Base-by-base conservation (phyloP, 2,888 invertebrate species). In the Kryphioiulus occultus region DNA sequence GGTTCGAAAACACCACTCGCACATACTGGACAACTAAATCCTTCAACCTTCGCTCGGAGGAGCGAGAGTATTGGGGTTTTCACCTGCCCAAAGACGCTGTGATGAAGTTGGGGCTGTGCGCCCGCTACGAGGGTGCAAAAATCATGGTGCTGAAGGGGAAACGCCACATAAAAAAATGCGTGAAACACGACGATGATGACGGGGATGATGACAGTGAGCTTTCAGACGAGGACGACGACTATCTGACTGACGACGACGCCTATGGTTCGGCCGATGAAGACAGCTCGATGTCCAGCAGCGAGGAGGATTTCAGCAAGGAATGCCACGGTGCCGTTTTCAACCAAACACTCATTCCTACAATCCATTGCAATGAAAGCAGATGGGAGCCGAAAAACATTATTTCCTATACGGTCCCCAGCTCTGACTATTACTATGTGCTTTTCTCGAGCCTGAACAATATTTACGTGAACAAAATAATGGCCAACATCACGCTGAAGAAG, bases 41-140 rank as follows among this genome's bases (percentile, higher is more conserved):
- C 89, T 92, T 96, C 89, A 93, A 94, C 85, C 92, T 96, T n/a
- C 94, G 95, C 88, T 95, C 96, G 90, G 96, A 96, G 90, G 95
- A 95, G 93, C 96, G 96, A 91, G 96, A 96, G 91, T 96, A 96
- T 91, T 96, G 96, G 96, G 96, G 96, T 0, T 96, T 96, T 92
- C 96, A 96, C 91, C 92, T 96, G 82, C 93, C 96, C 30, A 94
- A 94, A 89, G 96, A 96, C 0, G 95, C 96, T 1, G 93, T 94
- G 0, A 95, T 96, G 9, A 95, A 95, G 0, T 94, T 96, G 0
- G 95, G 95, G 0, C 94, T 95, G 87, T 96, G 96, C 91, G 95
- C 95, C 59, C 87, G 89, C 30, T 89, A 86, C 44, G 88, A 88
- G 26, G 84, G 87, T 0, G 89, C 87, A 19, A 88, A 87, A 39